Evolutionary conservation across 2,113 vertebrate species (phyloP).

Genomic region (Ranitomeya imitator): DNA sequence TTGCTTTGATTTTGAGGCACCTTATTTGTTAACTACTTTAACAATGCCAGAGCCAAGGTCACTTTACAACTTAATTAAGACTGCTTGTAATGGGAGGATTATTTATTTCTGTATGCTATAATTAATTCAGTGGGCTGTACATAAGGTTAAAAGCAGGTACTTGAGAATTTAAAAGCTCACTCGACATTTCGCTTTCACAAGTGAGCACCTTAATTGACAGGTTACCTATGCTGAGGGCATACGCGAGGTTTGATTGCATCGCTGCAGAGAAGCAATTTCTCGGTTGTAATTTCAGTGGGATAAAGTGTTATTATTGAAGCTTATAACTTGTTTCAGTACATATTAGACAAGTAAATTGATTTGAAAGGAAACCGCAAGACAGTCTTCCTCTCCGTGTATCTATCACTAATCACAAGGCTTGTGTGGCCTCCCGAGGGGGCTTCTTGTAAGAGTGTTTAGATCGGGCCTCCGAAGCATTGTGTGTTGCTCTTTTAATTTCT

Average conservation of each 20-base stretch:
- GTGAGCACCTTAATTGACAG: constrained; percentile 37
- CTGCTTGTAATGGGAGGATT: constrained; percentile 64
- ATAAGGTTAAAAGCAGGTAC: constrained; percentile 63
- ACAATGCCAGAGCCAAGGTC: constrained; percentile 67
- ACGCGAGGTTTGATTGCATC: constrained; percentile 51
- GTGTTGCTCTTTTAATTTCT: constrained; percentile 20
- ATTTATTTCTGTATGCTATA: constrained; percentile 64
- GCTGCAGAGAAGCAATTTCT: constrained; percentile 46
- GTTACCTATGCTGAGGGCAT: constrained; percentile 53
- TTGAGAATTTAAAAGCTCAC: constrained; percentile 57
- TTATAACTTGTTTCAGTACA: constrained; percentile 56
- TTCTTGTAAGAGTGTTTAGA: constrained; percentile 26
- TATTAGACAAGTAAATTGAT: constrained; percentile 57
- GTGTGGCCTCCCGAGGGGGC: constrained; percentile 27
- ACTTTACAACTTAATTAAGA: constrained; percentile 68
- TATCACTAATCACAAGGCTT: constrained; percentile 51
- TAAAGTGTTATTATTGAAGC: constrained; percentile 55
- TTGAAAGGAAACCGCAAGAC: constrained; percentile 52
- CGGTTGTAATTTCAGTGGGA: constrained; percentile 55
- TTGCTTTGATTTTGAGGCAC: constrained; percentile 63
- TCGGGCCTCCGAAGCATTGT: background rate
- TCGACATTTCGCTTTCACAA: constrained; percentile 59
- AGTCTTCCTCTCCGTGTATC: constrained; percentile 48
- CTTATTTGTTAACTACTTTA: constrained; percentile 67
- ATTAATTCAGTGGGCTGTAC: constrained; percentile 65